phyloP scores from a whole-genome alignment of 2,113 vertebrate species.

The Motacilla tschutschensis region DNA sequence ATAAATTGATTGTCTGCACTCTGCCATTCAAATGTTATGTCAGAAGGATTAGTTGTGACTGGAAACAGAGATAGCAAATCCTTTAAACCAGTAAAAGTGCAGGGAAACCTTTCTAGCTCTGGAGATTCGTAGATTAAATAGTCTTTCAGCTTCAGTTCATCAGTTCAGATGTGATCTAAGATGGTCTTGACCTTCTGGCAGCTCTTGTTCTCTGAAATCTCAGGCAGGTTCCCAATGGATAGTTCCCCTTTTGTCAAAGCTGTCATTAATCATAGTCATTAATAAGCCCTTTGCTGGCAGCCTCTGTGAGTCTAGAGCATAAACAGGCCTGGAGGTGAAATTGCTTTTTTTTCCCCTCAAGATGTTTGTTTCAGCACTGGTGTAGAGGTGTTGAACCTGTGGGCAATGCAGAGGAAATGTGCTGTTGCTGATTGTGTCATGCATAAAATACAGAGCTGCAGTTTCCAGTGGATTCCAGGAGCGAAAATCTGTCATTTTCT shows the following conservation, averaged over 20 bases:
- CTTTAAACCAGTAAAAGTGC: background rate
- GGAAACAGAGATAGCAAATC: background rate
- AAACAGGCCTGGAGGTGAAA: background rate
- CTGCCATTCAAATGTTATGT: background rate
- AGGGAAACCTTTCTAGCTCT: background rate
- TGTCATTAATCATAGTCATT: background rate
- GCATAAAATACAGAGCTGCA: background rate
- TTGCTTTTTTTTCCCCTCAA: background rate
- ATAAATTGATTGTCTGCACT: background rate
- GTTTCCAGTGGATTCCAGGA: background rate
- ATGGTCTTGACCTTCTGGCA: background rate
- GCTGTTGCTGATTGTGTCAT: background rate
- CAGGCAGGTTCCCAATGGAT: background rate
- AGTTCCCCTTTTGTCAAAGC: background rate
- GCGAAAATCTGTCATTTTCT: background rate
- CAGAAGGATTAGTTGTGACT: background rate
- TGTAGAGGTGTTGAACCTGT: background rate
- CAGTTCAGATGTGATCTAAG: background rate
- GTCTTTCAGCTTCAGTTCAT: slow-evolving; percentile 9
- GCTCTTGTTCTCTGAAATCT: background rate
- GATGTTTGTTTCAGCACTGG: background rate
- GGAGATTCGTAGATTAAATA: background rate
- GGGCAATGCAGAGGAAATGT: background rate
- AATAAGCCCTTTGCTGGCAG: background rate
- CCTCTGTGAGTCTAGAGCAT: background rate